Percentiles rank a stretch among this genome's conserved stretches.
Evolutionary conservation across 2,888 invertebrate species (phyloP).

Genomic region (Troglohyphantes excavatus): DNA sequence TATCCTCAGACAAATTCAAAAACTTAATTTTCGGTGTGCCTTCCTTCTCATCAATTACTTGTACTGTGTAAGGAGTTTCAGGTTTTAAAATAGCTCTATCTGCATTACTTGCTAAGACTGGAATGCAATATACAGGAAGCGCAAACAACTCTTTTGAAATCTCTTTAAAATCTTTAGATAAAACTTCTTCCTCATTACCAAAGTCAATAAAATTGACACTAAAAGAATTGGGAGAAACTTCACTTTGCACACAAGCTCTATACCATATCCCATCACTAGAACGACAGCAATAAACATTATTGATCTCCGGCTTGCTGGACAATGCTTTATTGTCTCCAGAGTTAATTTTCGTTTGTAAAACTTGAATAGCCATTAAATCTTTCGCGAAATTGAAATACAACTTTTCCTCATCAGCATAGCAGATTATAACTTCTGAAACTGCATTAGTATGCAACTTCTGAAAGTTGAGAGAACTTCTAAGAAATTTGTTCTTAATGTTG

Average conservation of each 20-base stretch:
- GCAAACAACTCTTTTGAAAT: constrained; percentile 41
- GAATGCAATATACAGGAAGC: constrained; percentile 36
- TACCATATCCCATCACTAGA: constrained; percentile 49
- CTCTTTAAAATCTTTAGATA: constrained; percentile 15
- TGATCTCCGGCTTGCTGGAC: background rate
- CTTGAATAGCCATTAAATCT: constrained; percentile 18
- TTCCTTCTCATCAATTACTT: constrained; percentile 19
- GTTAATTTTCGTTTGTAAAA: constrained; percentile 16
- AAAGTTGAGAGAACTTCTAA: background rate
- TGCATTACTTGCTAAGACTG: constrained; percentile 2
- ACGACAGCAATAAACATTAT: constrained; percentile 45
- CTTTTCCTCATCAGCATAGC: constrained; percentile 4
- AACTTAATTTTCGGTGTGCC: constrained; percentile 6
- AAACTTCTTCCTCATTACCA: constrained; percentile 51
- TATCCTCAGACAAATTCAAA: background rate
- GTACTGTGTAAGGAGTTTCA: constrained; percentile 19
- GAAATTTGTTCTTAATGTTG: background rate
- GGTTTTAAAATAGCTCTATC: background rate
- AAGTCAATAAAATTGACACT: constrained; percentile 52
- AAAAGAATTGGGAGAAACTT: background rate
- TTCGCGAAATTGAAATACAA: constrained; percentile 33
- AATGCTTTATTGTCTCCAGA: background rate
- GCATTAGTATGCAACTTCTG: constrained; percentile 13
- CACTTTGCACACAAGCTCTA: constrained; percentile 30
- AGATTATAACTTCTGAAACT: constrained; percentile 11